Evolutionary conservation across 2,888 invertebrate genomes (phyloP).

Genomic region (Eristalinus sepulchralis): DNA sequence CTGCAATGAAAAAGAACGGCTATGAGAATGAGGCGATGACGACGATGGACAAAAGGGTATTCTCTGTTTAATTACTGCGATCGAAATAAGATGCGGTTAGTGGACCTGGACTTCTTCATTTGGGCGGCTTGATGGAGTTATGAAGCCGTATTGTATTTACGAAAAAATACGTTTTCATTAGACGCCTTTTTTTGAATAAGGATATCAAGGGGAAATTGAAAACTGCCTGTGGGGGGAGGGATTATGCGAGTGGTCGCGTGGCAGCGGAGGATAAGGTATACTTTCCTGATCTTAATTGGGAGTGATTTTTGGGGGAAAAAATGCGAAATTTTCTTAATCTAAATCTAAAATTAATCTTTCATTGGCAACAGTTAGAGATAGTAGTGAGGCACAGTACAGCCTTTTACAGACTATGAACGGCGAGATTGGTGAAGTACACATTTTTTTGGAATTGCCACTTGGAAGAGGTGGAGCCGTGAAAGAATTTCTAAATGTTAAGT

Average conservation of each 20-base stretch:
- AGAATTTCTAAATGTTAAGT: too few relatives aligned
- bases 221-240: not conserved
- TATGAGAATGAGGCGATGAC: conserved; percentile 11
- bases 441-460: too few relatives aligned
- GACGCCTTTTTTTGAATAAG: not conserved
- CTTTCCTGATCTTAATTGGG: not conserved
- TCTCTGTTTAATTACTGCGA: conserved; percentile 55
- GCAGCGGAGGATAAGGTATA: not conserved
- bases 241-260: not conserved
- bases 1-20: conserved; percentile 57
- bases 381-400: too few relatives aligned
- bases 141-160: conserved; percentile 17
- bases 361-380: too few relatives aligned
- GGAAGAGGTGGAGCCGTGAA: too few relatives aligned
- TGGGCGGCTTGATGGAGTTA: conserved; percentile 22
- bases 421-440: too few relatives aligned
- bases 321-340: too few relatives aligned
- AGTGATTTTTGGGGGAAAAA: not conserved
- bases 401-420: too few relatives aligned
- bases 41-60: conserved; percentile 36
- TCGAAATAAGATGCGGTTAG: conserved; percentile 61
- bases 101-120: conserved; percentile 20
- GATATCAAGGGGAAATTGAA: not conserved
- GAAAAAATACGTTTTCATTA: not conserved
- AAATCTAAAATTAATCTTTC: too few relatives aligned